phyloP scores from a whole-genome alignment of 2,113 vertebrate genomes.

The Sciurus niger region DNA sequence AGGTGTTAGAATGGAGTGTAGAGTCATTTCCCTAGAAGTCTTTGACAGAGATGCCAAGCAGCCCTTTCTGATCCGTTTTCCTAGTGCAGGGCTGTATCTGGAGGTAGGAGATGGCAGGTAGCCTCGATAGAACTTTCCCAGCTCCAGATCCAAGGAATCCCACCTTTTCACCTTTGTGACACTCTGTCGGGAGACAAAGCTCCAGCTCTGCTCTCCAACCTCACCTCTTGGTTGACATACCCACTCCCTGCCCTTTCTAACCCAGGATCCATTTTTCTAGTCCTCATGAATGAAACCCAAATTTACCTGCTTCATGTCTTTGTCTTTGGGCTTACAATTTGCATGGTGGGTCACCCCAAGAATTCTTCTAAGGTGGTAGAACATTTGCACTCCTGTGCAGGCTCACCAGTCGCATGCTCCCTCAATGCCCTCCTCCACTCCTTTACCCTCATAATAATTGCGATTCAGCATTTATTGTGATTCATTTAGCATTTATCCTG shows the following conservation, averaged over 20 bases:
- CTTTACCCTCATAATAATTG: background rate
- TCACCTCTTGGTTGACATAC: background rate
- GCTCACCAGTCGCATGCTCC: rapidly evolving
- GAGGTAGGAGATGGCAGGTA: background rate
- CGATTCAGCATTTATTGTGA: background rate
- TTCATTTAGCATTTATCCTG: background rate
- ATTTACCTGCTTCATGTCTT: background rate
- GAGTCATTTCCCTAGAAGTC: background rate
- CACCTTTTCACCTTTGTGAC: background rate
- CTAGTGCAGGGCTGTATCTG: background rate
- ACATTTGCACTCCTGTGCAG: background rate
- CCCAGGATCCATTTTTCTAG: background rate
- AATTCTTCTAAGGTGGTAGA: background rate
- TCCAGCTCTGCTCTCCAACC: rapidly evolving
- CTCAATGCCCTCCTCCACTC: no score
- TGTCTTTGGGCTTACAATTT: background rate
- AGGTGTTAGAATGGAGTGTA: background rate
- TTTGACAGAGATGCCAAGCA: background rate
- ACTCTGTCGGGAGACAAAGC: rapidly evolving
- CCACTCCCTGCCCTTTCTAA: background rate
- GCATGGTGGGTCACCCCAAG: background rate
- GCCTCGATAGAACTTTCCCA: background rate
- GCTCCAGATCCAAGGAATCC: background rate
- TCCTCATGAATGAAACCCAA: background rate
- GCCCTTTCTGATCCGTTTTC: no score